Evolutionary conservation across 1,140 invertebrate species (phyloP), one percentile per base, ranked within the genome.

Genomic region (Magallana gigas): DNA sequence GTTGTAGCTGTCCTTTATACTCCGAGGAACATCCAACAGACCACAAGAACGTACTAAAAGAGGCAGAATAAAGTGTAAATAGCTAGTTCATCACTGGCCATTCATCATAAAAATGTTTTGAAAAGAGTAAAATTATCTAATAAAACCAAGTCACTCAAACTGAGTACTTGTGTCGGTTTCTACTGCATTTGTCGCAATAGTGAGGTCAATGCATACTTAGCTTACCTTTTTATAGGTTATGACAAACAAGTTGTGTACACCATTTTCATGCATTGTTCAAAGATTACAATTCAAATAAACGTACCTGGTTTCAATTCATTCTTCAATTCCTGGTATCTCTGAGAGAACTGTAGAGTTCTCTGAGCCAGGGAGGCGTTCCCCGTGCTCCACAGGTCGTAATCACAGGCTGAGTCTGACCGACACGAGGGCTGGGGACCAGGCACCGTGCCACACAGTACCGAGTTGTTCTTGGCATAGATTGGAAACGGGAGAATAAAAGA

Each of bases 41-140:
- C 91, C 91, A 88, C 91, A 92, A 3, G 90, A 71, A 14, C 48
- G 14, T 0, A 88, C 91, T 91, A 64, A 12, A 83, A 56, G 29
- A 29, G n/a, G 60, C 36, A 58, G 11, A 18, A 80, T n/a, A 62
- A 11, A n/a, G 6, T n/a, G 5, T 48, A 23, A 23, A 23, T 23
- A 23, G 23, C 23, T 23, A 23, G 23, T 23, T 23, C 23, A 23
- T 23, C 23, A 23, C 23, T 23, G 23, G 23, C 23, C 23, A 23
- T 23, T 23, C 1, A 23, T 23, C 23, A 23, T 23, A 23, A 23
- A 23, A 23, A 23, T 23, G 23, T 23, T 23, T 23, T 23, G 23
- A 23, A 23, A 23, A 23, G 23, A 23, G 23, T 23, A 23, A 23
- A 23, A 23, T 23, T 23, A 23, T 23, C 23, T 23, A 23, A 23